phyloP scores from a whole-genome alignment of 2,797 vertebrate genomes.

The Manis crassicaudata region DNA sequence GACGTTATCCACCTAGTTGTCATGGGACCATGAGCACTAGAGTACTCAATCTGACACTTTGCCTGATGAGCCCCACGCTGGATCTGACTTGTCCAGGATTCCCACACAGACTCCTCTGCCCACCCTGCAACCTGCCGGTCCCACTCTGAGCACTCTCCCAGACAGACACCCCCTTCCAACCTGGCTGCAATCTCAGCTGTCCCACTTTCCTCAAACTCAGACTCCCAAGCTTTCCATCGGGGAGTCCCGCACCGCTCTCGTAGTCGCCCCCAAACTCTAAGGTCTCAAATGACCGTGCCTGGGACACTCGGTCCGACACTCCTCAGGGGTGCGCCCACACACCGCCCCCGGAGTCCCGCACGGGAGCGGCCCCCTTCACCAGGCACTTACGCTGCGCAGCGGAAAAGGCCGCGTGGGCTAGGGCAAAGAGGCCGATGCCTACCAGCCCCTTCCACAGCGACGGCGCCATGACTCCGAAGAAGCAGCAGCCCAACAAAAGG shows the following conservation, averaged over 20 bases:
- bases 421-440: constrained; percentile 94
- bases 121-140: neutral
- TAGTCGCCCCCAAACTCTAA: constrained; percentile 43
- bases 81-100: constrained; percentile 30
- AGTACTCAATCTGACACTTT: constrained; percentile 16
- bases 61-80: constrained; percentile 1
- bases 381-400: constrained; percentile 94
- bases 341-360: neutral
- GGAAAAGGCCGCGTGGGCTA: constrained; percentile 97
- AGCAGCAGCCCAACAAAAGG: constrained; percentile 53
- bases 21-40: neutral
- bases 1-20: constrained; percentile 39
- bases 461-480: constrained; percentile 90
- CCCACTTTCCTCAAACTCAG: neutral
- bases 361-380: neutral
- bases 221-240: neutral
- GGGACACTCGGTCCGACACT: constrained; percentile 9
- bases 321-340: constrained; percentile 11
- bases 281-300: neutral
- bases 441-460: constrained; percentile 97
- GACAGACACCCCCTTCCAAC: neutral
- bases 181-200: neutral
- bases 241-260: neutral
- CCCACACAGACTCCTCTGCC: neutral
- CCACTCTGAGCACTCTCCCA: neutral